These are phyloP conservation scores for Halocaridina rubra DNA, from an alignment of 2,888 invertebrate genomes.

Conservation along the genomic window DNA sequence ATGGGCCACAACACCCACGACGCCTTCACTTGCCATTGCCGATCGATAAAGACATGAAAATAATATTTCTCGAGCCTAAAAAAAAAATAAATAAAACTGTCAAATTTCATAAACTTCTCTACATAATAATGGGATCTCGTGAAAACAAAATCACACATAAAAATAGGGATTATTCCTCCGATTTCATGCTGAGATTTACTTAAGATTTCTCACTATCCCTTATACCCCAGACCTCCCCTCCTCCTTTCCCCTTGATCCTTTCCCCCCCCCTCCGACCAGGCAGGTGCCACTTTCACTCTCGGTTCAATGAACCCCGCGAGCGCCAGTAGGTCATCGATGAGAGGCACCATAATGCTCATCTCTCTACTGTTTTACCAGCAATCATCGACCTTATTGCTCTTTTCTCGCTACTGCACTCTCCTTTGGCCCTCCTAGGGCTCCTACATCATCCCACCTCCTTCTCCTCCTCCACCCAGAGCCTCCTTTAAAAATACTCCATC, in stretches of 20 bases:
- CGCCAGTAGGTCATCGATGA: constrained; percentile 4
- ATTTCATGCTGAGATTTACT: too few species aligned
- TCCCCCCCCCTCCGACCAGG: not conserved
- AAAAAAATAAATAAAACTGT: too few species aligned
- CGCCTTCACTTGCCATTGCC: too few species aligned
- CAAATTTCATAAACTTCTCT: too few species aligned
- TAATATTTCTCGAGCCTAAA: too few species aligned
- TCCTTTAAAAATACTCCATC: not conserved
- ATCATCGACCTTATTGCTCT: not conserved
- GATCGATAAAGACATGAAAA: too few species aligned
- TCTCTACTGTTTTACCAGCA: not conserved
- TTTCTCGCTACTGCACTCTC: not conserved
- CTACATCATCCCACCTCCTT: not conserved
- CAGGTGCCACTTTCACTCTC: constrained; percentile 45
- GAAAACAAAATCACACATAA: too few species aligned
- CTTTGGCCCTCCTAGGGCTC: not conserved
- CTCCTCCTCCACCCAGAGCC: not conserved
- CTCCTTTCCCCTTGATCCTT: not conserved
- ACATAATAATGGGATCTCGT: too few species aligned
- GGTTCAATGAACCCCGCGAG: constrained; percentile 7
- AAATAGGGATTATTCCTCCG: too few species aligned
- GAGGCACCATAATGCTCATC: not conserved
- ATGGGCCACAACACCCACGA: too few species aligned
- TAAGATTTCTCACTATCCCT: not conserved
- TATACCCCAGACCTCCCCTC: not conserved